phyloP scores from a whole-genome alignment of 2,888 invertebrate genomes.

The Drosophila leonis region DNA sequence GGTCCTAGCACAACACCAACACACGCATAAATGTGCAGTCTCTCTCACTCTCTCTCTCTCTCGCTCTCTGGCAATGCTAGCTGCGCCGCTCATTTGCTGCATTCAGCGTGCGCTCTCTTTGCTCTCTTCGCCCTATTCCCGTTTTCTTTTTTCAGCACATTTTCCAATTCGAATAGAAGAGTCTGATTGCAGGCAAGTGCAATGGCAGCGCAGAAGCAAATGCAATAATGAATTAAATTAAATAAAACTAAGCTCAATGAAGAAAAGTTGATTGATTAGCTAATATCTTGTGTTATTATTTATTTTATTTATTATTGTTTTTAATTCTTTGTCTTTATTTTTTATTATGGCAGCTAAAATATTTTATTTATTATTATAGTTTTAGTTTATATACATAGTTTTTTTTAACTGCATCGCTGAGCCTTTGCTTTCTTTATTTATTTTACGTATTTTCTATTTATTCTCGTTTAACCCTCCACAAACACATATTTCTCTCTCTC shows the following conservation, averaged over 20 bases:
- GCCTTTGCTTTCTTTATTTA: constrained; percentile 21
- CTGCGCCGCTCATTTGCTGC: constrained; percentile 9
- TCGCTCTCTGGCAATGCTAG: constrained; percentile 2
- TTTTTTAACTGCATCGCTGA: constrained; percentile 1
- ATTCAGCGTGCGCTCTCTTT: constrained; percentile 9
- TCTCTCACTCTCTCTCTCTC: constrained; percentile 9
- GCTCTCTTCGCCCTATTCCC: constrained; percentile 21
- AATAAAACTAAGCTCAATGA: constrained; percentile 5
- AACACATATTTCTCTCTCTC: no score
- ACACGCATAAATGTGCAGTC: constrained; percentile 28
- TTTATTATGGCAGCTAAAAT: no score
- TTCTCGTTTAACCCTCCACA: constrained; percentile 21
- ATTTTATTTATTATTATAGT: no score
- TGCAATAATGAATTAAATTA: constrained; percentile 9
- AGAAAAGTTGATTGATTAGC: not conserved
- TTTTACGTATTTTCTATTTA: constrained; percentile 43
- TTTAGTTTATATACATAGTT: no score
- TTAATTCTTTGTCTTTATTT: no score
- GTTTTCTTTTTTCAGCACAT: constrained; percentile 30
- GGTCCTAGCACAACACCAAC: constrained; percentile 76
- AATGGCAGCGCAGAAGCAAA: no score
- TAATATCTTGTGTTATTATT: not conserved
- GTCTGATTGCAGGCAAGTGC: constrained; percentile 39
- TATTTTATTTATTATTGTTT: constrained; percentile 2
- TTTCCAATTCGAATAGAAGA: constrained; percentile 71